Evolutionary conservation across 1,140 invertebrate species (phyloP).

Genomic region (Melanaphis sacchari): DNA sequence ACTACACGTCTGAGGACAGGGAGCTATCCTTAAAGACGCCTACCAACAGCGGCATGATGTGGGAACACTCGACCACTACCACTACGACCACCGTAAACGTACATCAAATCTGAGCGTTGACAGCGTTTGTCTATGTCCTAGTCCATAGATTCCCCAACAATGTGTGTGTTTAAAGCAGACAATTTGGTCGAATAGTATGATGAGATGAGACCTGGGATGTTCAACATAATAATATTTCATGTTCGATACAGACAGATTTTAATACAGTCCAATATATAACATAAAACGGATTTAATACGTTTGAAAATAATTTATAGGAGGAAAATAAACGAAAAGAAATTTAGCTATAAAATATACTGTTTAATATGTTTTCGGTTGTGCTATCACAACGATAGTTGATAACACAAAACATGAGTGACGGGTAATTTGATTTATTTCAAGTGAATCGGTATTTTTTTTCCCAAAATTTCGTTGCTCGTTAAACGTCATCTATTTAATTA

Average conservation of each 20-base stretch:
- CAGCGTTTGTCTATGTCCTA: not conserved
- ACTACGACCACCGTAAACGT: constrained; percentile 5
- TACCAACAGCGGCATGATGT: not conserved
- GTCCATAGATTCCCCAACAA: not conserved
- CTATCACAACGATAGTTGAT: not conserved
- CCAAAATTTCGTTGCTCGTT: not conserved
- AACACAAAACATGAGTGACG: not conserved
- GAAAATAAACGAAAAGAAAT: not conserved
- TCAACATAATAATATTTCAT: not conserved
- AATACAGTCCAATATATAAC: not conserved
- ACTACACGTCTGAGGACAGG: not conserved
- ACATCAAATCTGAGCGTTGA: not conserved
- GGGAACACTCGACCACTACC: constrained; percentile 27
- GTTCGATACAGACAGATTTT: not conserved
- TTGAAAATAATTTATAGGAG: too few species aligned
- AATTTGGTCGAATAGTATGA: not conserved
- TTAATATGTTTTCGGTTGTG: not conserved
- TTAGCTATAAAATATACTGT: not conserved
- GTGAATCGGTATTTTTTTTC: not conserved
- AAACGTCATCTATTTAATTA: not conserved
- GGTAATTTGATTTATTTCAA: not conserved
- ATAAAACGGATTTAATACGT: not conserved
- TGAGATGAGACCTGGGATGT: not conserved
- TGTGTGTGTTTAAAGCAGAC: not conserved
- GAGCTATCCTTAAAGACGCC: not conserved